A percentile compares a stretch with the other conserved stretches of the same genome.
Evolutionary conservation across 2,888 invertebrate genomes (phyloP).

Genomic region (Macrosoma leucophasiata): DNA sequence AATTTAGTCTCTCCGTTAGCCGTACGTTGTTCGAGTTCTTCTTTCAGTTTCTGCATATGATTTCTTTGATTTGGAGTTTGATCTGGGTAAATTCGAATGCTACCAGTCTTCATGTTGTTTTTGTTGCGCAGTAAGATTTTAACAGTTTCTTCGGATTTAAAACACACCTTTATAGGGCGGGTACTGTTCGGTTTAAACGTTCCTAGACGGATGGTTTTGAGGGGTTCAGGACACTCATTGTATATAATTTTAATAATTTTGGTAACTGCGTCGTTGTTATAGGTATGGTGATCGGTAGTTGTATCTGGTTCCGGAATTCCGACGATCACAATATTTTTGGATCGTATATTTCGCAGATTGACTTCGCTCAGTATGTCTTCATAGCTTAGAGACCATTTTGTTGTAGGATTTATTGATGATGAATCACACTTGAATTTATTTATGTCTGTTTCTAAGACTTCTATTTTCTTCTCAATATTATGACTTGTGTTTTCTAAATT

Average conservation of each 20-base stretch:
- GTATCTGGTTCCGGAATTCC: slow-evolving; percentile 9
- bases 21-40: slow-evolving; percentile 11
- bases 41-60: slow-evolving; percentile 12
- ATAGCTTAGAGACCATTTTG: not conserved
- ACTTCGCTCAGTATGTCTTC: slow-evolving; percentile 11
- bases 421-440: slow-evolving; percentile 9
- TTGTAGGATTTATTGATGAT: not conserved
- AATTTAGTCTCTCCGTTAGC: slow-evolving; percentile 17
- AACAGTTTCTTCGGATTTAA: slow-evolving; percentile 6
- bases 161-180: slow-evolving; percentile 14
- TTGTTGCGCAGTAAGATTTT: slow-evolving; percentile 12
- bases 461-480: slow-evolving; percentile 9
- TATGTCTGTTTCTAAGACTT: slow-evolving; percentile 6
- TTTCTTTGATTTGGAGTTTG: slow-evolving; percentile 20
- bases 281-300: not conserved
- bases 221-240: slow-evolving; percentile 9
- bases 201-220: slow-evolving; percentile 11
- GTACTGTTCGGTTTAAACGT: slow-evolving; percentile 9
- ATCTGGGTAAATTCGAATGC: slow-evolving; percentile 17
- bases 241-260: slow-evolving; percentile 3
- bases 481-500: slow-evolving; percentile 1
- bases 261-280: slow-evolving; percentile 5
- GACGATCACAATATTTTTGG: slow-evolving; percentile 9
- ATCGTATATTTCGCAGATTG: slow-evolving; percentile 5
- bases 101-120: not conserved